These are phyloP conservation scores for Puma concolor DNA, from an alignment of 2,113 vertebrate species.

Conservation along the genomic window DNA sequence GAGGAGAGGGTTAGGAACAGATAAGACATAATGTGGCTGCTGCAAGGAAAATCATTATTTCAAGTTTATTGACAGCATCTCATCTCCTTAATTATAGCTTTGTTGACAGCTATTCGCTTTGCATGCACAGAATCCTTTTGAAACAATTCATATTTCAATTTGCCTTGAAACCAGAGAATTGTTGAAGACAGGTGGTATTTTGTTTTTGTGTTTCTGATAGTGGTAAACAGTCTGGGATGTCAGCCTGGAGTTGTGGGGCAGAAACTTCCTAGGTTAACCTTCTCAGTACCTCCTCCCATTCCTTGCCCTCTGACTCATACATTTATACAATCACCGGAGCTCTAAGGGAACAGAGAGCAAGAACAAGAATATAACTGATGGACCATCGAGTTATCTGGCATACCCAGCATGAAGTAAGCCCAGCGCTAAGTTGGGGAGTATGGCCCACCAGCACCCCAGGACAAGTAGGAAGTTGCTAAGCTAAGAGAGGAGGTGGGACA, in stretches of 20 bases:
- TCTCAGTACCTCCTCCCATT: neutral
- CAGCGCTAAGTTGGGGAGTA: neutral
- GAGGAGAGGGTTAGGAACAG: neutral
- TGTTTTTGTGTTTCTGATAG: neutral
- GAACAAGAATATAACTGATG: neutral
- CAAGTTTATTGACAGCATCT: constrained; percentile 44
- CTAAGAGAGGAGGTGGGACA: neutral
- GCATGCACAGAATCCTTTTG: neutral
- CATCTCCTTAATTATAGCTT: constrained; percentile 45
- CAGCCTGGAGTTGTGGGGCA: neutral
- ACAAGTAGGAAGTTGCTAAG: neutral
- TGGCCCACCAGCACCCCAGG: neutral
- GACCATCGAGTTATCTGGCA: neutral
- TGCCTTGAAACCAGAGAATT: neutral
- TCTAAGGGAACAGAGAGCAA: neutral
- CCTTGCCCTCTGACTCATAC: neutral
- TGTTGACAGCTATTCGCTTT: constrained; percentile 53
- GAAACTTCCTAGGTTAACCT: neutral
- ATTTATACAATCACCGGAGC: neutral
- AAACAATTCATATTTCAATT: constrained; percentile 45
- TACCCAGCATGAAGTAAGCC: neutral
- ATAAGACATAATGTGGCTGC: neutral
- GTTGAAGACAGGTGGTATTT: neutral
- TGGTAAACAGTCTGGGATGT: neutral
- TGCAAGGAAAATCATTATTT: constrained; percentile 31